Conservation (phyloP, 2,797 vertebrate genomes). For the Babyrousa celebensis region DNA sequence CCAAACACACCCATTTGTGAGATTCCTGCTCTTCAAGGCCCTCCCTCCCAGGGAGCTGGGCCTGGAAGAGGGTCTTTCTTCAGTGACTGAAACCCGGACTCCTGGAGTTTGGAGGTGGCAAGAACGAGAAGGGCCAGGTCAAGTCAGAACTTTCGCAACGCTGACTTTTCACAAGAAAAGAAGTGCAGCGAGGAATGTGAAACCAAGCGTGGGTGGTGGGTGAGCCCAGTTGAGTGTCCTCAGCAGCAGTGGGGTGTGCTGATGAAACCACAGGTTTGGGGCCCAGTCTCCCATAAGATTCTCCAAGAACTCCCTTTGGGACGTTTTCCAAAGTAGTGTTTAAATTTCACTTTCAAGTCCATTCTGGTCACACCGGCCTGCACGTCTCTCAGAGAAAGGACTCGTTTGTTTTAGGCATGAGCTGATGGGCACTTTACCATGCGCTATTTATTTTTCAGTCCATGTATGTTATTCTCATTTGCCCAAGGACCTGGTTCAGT, state of each 20-base stretch:
- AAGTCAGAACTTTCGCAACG: neutral
- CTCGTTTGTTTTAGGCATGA: neutral
- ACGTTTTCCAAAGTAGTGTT: neutral
- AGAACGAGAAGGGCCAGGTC: neutral
- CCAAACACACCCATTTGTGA: no score
- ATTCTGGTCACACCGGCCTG: no score
- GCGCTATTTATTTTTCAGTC: neutral
- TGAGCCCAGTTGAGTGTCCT: no score
- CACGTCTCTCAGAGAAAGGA: neutral
- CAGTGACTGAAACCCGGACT: neutral
- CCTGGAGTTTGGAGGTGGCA: neutral
- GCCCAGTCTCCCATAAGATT: neutral
- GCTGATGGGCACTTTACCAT: neutral
- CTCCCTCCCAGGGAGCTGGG: no score
- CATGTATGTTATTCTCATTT: neutral
- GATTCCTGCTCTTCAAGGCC: neutral
- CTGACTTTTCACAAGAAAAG: neutral
- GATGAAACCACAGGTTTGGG: fast-evolving
- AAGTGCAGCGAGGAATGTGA: neutral
- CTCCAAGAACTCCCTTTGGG: neutral
- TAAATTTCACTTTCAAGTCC: neutral
- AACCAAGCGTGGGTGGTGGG: fast-evolving
- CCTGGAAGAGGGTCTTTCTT: neutral
- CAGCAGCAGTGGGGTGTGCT: neutral
- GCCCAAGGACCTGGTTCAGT: neutral